These are phyloP conservation scores for Muntiacus muntjak DNA, from an alignment of 2,113 vertebrate species.

Conservation along the genomic window DNA sequence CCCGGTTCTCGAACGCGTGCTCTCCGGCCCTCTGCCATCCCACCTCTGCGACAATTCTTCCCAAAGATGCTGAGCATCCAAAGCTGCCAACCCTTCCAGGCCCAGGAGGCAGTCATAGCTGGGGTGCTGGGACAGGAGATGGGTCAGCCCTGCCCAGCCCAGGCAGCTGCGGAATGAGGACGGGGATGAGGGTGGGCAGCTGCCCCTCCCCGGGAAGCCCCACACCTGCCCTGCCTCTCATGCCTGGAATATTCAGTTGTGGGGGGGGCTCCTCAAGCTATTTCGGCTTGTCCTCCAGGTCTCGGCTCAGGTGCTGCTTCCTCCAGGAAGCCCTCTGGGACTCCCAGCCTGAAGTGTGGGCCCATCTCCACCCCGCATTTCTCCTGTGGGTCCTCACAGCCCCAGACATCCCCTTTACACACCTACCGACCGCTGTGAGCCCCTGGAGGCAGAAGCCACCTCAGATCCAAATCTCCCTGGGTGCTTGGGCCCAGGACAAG, in stretches of 20 bases:
- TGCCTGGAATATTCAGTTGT: neutral
- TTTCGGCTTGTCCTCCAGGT: neutral
- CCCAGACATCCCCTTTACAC: neutral
- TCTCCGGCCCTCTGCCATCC: neutral
- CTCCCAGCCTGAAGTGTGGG: neutral
- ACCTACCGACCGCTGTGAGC: fast-evolving
- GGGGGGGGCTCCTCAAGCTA: neutral
- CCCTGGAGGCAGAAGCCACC: neutral
- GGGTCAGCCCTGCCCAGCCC: conserved; percentile 20
- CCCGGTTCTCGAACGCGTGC: fast-evolving
- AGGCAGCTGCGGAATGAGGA: conserved; percentile 28
- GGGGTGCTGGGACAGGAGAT: neutral
- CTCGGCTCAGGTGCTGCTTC: neutral
- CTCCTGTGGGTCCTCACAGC: neutral
- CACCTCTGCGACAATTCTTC: neutral
- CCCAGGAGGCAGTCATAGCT: neutral
- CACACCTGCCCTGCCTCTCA: neutral
- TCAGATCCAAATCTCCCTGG: neutral
- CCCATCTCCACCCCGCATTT: neutral
- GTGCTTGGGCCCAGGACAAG: neutral
- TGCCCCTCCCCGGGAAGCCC: neutral
- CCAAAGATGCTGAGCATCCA: neutral
- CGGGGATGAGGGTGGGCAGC: neutral
- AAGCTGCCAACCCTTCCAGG: neutral
- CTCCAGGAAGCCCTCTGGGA: conserved; percentile 11